Evolutionary conservation across 1,140 invertebrate genomes (phyloP).

Genomic region (Cataglyphis hispanica): DNA sequence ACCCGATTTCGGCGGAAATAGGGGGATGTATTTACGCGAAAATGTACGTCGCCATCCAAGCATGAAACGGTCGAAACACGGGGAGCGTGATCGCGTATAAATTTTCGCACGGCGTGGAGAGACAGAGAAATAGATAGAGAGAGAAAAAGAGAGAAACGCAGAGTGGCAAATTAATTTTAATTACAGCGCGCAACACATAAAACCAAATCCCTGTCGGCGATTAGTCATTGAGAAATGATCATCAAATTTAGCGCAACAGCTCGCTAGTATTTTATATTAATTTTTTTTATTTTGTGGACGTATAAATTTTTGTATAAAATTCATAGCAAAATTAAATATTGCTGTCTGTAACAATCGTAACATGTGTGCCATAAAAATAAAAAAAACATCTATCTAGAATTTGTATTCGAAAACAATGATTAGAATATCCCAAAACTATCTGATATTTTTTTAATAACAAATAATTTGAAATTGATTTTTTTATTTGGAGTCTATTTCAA

Average conservation of each 20-base stretch:
- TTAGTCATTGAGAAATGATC: neutral
- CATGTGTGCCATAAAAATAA: neutral
- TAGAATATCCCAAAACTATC: too few species aligned
- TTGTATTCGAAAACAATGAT: too few species aligned
- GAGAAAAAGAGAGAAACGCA: neutral
- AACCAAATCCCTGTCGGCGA: neutral
- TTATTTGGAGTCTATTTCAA: too few species aligned
- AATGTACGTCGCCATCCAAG: conserved; percentile 6
- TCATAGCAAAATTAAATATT: neutral
- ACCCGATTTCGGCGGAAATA: conserved; percentile 24
- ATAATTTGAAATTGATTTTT: too few species aligned
- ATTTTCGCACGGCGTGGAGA: neutral
- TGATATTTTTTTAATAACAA: too few species aligned
- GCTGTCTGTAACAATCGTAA: neutral
- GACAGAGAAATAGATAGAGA: too few species aligned
- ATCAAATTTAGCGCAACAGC: neutral
- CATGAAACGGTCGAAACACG: neutral
- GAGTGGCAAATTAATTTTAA: conserved; percentile 41
- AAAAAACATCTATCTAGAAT: neutral
- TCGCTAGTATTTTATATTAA: too few species aligned
- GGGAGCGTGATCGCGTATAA: neutral
- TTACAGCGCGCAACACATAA: neutral
- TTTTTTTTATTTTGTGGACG: neutral
- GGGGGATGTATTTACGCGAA: conserved; percentile 22
- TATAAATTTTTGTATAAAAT: neutral